Conservation (phyloP, 2,888 invertebrate species). For the Myathropa florea region DNA sequence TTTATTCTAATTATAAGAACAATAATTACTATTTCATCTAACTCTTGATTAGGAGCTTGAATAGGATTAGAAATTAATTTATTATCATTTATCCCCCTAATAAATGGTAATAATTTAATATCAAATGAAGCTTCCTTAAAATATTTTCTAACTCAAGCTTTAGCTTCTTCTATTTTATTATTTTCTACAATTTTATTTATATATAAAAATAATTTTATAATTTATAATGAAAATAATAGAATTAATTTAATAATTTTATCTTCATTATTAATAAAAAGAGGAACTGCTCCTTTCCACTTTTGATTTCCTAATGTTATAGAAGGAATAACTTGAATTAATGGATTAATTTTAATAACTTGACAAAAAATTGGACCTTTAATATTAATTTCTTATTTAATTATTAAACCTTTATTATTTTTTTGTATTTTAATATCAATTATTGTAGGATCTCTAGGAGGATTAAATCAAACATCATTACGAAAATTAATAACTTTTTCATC, state of each 20-base stretch:
- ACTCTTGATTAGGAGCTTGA: constrained; percentile 82
- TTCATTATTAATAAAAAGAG: constrained; percentile 82
- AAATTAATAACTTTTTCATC: constrained; percentile 85
- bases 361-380: constrained; percentile 86
- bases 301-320: constrained; percentile 84
- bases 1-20: constrained; percentile 81
- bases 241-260: constrained; percentile 80
- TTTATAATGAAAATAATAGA: constrained; percentile 75
- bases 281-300: constrained; percentile 83
- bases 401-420: constrained; percentile 80
- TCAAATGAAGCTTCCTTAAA: constrained; percentile 83
- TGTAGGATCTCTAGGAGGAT: constrained; percentile 81
- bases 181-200: constrained; percentile 80
- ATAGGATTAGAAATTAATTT: constrained; percentile 85
- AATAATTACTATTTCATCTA: constrained; percentile 82
- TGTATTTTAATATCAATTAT: constrained; percentile 81
- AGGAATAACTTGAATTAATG: constrained; percentile 83
- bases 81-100: constrained; percentile 84
- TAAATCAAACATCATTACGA: constrained; percentile 83
- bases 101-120: constrained; percentile 82
- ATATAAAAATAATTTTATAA: constrained; percentile 69
- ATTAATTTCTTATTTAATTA: constrained; percentile 81
- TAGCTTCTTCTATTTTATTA: constrained; percentile 83
- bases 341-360: constrained; percentile 83
- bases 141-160: constrained; percentile 84